phyloP scores from a whole-genome alignment of 2,888 invertebrate genomes.

The Drosophila limbata region DNA sequence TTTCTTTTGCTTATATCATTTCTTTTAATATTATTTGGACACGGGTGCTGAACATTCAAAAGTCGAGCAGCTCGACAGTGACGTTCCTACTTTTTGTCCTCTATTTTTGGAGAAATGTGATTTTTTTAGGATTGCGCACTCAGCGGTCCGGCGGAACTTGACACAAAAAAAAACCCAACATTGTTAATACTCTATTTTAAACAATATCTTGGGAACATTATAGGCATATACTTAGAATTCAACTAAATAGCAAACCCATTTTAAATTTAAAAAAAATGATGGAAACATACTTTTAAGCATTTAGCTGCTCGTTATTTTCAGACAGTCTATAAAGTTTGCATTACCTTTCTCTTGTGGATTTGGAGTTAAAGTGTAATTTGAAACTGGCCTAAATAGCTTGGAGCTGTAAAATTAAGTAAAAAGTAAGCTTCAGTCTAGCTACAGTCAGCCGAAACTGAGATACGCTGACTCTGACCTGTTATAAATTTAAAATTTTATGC shows the following conservation, averaged over 20 bases:
- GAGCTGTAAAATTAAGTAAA: background rate
- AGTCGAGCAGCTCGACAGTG: background rate
- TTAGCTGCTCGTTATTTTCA: background rate
- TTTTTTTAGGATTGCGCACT: slow-evolving; percentile 15
- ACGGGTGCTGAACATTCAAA: background rate
- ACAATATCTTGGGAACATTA: slow-evolving; percentile 3
- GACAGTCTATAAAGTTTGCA: background rate
- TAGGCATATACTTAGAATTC: background rate
- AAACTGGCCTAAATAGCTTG: background rate
- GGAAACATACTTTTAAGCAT: no score
- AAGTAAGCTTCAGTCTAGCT: background rate
- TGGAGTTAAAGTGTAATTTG: background rate
- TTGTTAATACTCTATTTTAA: slow-evolving; percentile 19
- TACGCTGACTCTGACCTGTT: background rate
- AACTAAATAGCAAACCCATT: background rate
- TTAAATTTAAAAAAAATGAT: background rate
- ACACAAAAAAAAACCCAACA: slow-evolving; percentile 8
- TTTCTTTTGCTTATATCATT: no score
- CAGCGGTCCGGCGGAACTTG: slow-evolving; percentile 16
- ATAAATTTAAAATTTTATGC: no score
- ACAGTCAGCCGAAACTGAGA: background rate
- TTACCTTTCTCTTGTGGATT: background rate
- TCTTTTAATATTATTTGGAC: background rate
- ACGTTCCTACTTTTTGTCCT: background rate
- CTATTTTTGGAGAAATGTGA: background rate